Evolutionary conservation across 2,113 vertebrate genomes (phyloP).

Genomic region (Anser brachyrhynchus): DNA sequence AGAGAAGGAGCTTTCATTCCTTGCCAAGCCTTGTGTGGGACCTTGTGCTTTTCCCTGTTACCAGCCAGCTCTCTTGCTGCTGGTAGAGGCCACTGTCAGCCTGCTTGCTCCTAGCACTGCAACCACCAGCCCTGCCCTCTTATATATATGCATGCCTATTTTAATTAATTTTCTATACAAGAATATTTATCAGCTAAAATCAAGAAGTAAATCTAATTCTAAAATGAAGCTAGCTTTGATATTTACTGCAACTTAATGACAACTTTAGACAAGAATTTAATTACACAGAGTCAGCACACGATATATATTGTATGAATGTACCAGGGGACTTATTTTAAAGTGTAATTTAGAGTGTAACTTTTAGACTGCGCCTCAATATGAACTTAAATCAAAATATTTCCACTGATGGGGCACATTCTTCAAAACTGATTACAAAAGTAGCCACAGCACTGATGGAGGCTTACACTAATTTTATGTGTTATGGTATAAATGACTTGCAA

Average conservation of each 20-base stretch:
- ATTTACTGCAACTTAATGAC: conserved; percentile 51
- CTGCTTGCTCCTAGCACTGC: not conserved
- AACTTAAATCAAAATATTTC: conserved; percentile 60
- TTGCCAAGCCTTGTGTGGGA: not conserved
- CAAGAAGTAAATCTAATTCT: conserved; percentile 23
- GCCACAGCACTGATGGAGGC: conserved; percentile 11
- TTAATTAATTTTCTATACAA: conserved; percentile 26
- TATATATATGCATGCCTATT: not conserved
- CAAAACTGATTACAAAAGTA: conserved; percentile 41
- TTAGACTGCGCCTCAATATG: not conserved
- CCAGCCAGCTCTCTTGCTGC: not conserved
- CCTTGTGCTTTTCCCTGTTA: not conserved
- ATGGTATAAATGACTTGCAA: not conserved
- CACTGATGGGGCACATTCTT: conserved; percentile 29
- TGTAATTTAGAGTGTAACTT: conserved; percentile 13
- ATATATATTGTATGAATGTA: not conserved
- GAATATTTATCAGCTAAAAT: conserved; percentile 22
- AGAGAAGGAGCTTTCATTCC: not conserved
- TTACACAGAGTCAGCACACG: not conserved
- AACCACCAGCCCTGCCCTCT: not conserved
- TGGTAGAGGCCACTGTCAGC: not conserved
- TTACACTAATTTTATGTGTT: conserved; percentile 17
- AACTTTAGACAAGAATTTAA: conserved; percentile 45
- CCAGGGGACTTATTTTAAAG: conserved; percentile 1
- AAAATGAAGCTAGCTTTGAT: not conserved